phyloP scores from a whole-genome alignment of 2,888 invertebrate genomes.

The Campoplex capitator region DNA sequence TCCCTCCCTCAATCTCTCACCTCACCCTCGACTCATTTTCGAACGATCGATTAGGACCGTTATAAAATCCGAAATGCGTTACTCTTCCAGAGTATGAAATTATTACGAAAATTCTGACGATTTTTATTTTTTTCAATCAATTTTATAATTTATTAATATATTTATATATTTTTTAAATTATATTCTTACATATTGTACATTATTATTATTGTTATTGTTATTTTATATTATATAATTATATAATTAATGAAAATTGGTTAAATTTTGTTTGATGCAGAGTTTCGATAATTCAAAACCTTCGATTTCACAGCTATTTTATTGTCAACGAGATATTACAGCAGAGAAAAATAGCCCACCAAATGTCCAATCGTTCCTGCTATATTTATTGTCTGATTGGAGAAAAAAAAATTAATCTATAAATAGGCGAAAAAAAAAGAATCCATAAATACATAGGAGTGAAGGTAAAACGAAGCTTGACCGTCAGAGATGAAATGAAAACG shows the following conservation, averaged over 20 bases:
- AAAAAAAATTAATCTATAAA: background rate
- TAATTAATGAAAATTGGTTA: no score
- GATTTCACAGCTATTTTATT: background rate
- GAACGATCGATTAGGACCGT: constrained; percentile 31
- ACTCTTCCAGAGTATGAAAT: background rate
- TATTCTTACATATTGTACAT: no score
- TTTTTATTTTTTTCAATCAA: no score
- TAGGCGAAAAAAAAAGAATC: constrained; percentile 20
- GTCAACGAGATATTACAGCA: background rate
- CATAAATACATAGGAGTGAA: background rate
- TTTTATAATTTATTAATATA: no score
- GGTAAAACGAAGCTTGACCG: constrained; percentile 10
- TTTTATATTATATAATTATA: no score
- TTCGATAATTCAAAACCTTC: background rate
- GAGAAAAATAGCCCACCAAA: background rate
- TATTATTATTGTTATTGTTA: no score
- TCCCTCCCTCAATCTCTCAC: background rate
- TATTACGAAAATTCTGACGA: no score
- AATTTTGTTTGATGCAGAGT: background rate
- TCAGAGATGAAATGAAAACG: constrained; percentile 43
- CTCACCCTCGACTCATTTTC: constrained; percentile 25
- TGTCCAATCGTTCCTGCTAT: background rate
- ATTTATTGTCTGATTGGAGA: background rate
- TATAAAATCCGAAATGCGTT: background rate
- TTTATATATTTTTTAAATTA: no score